phyloP scores from a whole-genome alignment of 2,113 vertebrate species.

The Zosterops japonicus region DNA sequence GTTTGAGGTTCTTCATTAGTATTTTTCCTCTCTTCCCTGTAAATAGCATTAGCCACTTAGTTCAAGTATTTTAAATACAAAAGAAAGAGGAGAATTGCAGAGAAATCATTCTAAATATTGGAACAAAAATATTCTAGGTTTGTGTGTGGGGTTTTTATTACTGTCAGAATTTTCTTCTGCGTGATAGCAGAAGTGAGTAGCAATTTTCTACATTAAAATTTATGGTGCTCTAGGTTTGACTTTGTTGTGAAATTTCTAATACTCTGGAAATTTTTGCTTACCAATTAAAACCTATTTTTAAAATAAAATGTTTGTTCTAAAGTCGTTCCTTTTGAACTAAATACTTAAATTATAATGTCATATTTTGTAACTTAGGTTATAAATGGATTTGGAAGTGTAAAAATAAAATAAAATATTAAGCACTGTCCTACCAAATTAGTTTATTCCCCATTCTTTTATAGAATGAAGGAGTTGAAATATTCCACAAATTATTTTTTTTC shows the following conservation, averaged over 20 bases:
- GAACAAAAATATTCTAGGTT: background rate
- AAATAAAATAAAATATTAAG: background rate
- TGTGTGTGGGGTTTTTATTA: accelerated
- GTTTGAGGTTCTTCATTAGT: background rate
- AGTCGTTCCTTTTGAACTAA: background rate
- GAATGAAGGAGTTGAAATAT: background rate
- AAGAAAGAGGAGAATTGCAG: background rate
- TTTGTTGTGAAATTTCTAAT: background rate
- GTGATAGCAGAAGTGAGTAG: background rate
- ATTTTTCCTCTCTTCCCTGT: background rate
- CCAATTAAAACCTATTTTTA: background rate
- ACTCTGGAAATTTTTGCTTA: background rate
- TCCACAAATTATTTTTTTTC: background rate
- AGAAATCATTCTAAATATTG: background rate
- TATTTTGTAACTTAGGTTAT: background rate
- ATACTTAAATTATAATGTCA: background rate
- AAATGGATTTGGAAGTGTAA: background rate
- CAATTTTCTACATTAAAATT: background rate
- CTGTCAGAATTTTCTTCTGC: background rate
- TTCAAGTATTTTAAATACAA: background rate
- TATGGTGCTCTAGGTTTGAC: background rate
- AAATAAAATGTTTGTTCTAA: background rate
- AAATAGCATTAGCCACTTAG: background rate
- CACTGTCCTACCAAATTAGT: too few species aligned
- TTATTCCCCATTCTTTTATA: background rate